A percentile compares a stretch with the other conserved stretches of the same genome.
Conservation (phyloP, 1,140 invertebrate species). For the Marisa cornuarietis region DNA sequence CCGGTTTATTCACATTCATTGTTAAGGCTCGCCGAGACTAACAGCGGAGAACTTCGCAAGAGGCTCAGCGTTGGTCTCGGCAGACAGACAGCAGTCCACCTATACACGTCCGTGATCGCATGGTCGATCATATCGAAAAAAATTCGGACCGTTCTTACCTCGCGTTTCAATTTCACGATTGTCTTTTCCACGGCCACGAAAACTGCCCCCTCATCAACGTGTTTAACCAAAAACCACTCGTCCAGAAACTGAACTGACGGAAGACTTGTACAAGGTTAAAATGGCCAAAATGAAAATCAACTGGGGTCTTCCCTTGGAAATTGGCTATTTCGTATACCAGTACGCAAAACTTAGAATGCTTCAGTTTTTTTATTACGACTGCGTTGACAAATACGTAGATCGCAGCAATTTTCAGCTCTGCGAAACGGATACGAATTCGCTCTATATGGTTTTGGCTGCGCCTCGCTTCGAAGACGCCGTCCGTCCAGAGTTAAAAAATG, state of each 20-base stretch:
- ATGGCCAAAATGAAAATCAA: not conserved
- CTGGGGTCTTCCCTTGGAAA: conserved; percentile 27
- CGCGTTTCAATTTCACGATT: too few relatives aligned
- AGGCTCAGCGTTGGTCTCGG: too few relatives aligned
- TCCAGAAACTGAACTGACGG: not conserved
- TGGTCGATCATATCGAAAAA: not conserved
- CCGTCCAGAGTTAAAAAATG: conserved; percentile 11
- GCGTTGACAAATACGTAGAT: conserved; percentile 34
- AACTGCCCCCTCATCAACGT: too few relatives aligned
- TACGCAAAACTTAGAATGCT: conserved; percentile 43
- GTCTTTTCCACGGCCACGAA: too few relatives aligned
- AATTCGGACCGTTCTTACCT: not conserved
- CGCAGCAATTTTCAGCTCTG: conserved; percentile 38
- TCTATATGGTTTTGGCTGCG: conserved; percentile 35
- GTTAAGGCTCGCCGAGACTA: too few relatives aligned
- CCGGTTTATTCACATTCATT: too few relatives aligned
- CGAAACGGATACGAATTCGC: conserved; percentile 44
- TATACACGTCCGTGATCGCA: too few relatives aligned
- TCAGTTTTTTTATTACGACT: conserved; percentile 45
- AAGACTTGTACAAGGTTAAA: not conserved
- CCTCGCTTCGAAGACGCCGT: conserved; percentile 26
- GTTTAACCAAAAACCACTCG: too few relatives aligned
- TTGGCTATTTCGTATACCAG: conserved; percentile 39
- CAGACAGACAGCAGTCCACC: too few relatives aligned
- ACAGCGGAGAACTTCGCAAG: too few relatives aligned